Base-by-base conservation (phyloP, 2,888 invertebrate genomes). In the Hydrotaea diabolus region DNA sequence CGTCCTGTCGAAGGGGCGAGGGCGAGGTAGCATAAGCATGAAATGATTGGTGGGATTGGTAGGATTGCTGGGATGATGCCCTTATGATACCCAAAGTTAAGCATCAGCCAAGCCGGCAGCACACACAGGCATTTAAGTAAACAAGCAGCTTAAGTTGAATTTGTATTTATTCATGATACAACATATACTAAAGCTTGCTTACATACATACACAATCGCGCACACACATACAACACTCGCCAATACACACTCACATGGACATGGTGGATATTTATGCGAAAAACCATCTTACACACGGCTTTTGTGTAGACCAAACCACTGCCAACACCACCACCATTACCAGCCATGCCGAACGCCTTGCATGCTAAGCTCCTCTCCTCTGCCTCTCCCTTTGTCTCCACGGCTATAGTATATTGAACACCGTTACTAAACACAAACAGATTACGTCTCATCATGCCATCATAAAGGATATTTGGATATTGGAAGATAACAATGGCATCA, bases 81-180 rank as follows among this genome's bases (percentile, higher is more conserved):
- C 55, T 69, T 69, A 77, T 69, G 26, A 74, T 74, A 74, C 46
- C 46, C 46, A 74, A 76, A 76, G 75, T 64, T 76, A 76, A 64
- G 69, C 55, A 77, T 69, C 66, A 66, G 39, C 55, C 15, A 62
- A 62, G 31, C 31, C 31, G 31, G 3, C 2, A 31, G 31, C 36
- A 0, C 26, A 66, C 55, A 55, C 53, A 69, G 69, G 57, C 66
- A 69, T 66, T 69, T 77, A 57, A 69, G 77, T 69, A 77, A 69
- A 66, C 77, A 77, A 77, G 66, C 69, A 21, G 57, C 77, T 77
- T 77, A 77, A 74, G 59, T 43, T 74, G 59, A 59, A 59, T 74
- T 74, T 59, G 74, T 69, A 77, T 74, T 74, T 74, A 74, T 77
- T 66, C 39, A 77, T 69, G 66, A 39, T 53, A 77, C 23, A 77